Evolutionary conservation across 2,888 invertebrate species (phyloP), one percentile per base, ranked within the genome.

Genomic region (Caenorhabditis sinica): DNA sequence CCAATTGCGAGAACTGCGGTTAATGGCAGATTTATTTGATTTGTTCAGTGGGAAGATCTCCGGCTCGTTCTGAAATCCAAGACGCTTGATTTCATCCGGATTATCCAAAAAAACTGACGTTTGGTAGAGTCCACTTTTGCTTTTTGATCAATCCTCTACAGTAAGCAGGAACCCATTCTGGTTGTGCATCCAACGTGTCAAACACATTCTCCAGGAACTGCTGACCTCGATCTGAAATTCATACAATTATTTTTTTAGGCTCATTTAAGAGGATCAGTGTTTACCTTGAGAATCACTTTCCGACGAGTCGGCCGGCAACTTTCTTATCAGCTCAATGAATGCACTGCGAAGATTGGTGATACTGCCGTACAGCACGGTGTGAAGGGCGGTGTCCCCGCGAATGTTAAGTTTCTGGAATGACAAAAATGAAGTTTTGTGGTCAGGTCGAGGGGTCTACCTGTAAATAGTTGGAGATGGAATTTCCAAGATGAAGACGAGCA

Each of bases 291-390:
- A 72, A 49, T 40, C 66, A 2, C 20, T 45, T 15, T 72, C 85
- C 2, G 33, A 25, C n/a, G 68, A n/a, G 28, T 75, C 72, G 65
- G 15, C 20, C 13, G 85, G 85, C 40, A 85, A 49, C 17, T 76
- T 76, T 23, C 72, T 77, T 71, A 85, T 81, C 58, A 85, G 51
- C 40, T 82, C 85, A 23, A 85, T 61, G 74, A 76, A 85, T 56
- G 79, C 65, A 43, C 63, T 76, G 58, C 81, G 76, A 6, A 85
- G 65, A 51, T 69, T 80, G 63, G 72, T 81, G 49, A 77, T 61
- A 49, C 69, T 79, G 51, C 87, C 87, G 36, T 87, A 87, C 8
- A 86, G 65, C 3, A 87, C 68, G 11, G 84, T 81, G 45, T 86
- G 86, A 45, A 81, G 81, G 56, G 81, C 82, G 68, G 68, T 77